Evolutionary conservation across 2,888 invertebrate species (phyloP).

Genomic region (Ernsta delagoae): DNA sequence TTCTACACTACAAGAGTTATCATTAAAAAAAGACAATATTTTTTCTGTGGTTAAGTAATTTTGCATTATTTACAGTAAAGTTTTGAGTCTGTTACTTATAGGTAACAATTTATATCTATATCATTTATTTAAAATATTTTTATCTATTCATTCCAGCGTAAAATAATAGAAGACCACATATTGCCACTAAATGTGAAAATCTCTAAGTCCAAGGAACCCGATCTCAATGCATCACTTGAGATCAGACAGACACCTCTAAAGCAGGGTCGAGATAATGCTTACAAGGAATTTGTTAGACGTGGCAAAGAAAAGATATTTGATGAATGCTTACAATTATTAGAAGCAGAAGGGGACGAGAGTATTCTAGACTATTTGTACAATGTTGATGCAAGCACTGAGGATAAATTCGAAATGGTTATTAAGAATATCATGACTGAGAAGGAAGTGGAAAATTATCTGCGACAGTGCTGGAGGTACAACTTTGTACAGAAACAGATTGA

Average conservation of each 20-base stretch:
- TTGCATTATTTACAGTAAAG: too few species aligned
- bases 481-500: conserved; percentile 60
- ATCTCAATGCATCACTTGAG: conserved; percentile 68
- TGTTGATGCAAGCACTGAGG: conserved; percentile 70
- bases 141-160: conserved; percentile 56
- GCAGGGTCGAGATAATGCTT: conserved; percentile 67
- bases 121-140: too few species aligned
- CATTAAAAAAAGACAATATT: too few species aligned
- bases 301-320: conserved; percentile 74
- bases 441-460: conserved; percentile 71
- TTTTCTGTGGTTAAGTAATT: too few species aligned
- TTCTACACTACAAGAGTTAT: too few species aligned
- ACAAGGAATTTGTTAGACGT: conserved; percentile 69
- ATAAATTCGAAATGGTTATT: conserved; percentile 69
- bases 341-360: conserved; percentile 52
- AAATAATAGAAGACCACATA: conserved; percentile 65
- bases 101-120: too few species aligned
- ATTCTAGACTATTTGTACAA: conserved; percentile 63
- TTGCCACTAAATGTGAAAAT: conserved; percentile 65
- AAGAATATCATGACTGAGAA: conserved; percentile 63
- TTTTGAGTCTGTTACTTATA: too few species aligned
- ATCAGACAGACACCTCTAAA: conserved; percentile 62
- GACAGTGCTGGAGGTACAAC: conserved; percentile 75
- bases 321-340: conserved; percentile 52
- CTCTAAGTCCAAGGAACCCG: conserved; percentile 57